phyloP scores from a whole-genome alignment of 30 jellyfish, hydroid and myxozoan species.

The Pseudorhiza aurosa region DNA sequence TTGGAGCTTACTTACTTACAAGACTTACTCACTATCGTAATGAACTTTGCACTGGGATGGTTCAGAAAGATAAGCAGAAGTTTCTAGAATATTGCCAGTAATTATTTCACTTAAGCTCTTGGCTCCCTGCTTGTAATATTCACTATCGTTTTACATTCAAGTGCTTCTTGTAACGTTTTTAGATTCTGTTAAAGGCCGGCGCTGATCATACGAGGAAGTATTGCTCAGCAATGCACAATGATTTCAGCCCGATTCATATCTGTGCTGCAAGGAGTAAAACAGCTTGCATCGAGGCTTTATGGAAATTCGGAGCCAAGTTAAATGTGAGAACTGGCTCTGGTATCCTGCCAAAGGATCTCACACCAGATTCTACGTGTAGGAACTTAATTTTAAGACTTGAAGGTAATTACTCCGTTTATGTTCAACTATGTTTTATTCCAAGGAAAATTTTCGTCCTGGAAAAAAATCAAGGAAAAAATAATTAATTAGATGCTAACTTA shows the following conservation, averaged over 20 bases:
- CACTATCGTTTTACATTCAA: too few species aligned
- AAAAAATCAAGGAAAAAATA: background rate
- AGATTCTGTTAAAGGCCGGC: conserved; percentile 35
- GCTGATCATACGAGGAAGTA: conserved; percentile 16
- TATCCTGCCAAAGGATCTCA: conserved; percentile 1
- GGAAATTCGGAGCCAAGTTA: conserved; percentile 55
- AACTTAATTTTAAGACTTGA: background rate
- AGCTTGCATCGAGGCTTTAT: conserved; percentile 8
- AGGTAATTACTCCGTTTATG: background rate
- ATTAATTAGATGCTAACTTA: too few species aligned
- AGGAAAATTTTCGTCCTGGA: background rate
- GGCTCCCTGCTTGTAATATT: too few species aligned
- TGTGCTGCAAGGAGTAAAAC: conserved; percentile 46
- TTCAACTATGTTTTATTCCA: background rate
- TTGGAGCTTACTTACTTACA: background rate
- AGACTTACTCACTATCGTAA: background rate
- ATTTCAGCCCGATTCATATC: conserved; percentile 48
- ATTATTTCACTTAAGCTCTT: too few species aligned
- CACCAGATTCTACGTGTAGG: conserved; percentile 15
- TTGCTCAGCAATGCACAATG: background rate
- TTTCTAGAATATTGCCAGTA: too few species aligned
- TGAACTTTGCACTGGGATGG: too few species aligned
- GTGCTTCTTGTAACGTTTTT: background rate
- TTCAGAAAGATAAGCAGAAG: too few species aligned
- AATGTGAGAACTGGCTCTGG: conserved; percentile 12